Percentiles rank a stretch among this genome's conserved stretches.
Evolutionary conservation across 2,797 vertebrate genomes (phyloP).

Genomic region (Margarornis squamiger): DNA sequence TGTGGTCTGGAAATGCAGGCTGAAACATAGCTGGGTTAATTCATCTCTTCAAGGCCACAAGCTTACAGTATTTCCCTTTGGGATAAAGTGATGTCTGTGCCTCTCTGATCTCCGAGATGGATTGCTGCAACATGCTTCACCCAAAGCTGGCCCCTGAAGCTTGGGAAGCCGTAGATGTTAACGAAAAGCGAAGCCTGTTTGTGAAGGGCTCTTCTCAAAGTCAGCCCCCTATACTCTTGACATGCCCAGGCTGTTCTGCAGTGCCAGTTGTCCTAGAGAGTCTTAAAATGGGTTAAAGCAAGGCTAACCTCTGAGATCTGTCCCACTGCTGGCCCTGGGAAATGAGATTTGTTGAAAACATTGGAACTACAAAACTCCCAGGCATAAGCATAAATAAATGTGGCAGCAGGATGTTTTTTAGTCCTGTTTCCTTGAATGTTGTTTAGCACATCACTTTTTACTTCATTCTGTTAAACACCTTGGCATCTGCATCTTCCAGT

Average conservation of each 20-base stretch:
- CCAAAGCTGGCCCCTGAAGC: not conserved
- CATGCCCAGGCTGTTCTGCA: not conserved
- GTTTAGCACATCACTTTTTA: not conserved
- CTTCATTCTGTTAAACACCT: not conserved
- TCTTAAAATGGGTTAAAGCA: not conserved
- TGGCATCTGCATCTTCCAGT: not conserved
- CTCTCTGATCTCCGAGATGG: not conserved
- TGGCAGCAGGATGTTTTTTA: not conserved
- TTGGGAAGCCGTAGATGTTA: not conserved
- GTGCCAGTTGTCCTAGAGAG: not conserved
- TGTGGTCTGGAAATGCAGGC: not conserved
- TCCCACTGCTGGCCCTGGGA: not conserved
- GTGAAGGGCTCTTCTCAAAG: not conserved
- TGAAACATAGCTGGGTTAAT: not conserved
- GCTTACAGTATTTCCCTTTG: not conserved
- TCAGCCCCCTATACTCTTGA: not conserved
- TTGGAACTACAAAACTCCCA: not conserved
- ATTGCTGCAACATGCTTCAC: not conserved
- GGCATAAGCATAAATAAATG: not conserved
- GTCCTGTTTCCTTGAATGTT: not conserved
- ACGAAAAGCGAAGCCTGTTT: not conserved
- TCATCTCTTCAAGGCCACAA: not conserved
- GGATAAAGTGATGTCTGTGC: not conserved
- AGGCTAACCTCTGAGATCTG: not conserved
- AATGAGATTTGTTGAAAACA: not conserved